Evolutionary conservation across 2,113 vertebrate genomes (phyloP), one percentile per base, ranked within the genome.

Genomic region (Vireo altiloquus): DNA sequence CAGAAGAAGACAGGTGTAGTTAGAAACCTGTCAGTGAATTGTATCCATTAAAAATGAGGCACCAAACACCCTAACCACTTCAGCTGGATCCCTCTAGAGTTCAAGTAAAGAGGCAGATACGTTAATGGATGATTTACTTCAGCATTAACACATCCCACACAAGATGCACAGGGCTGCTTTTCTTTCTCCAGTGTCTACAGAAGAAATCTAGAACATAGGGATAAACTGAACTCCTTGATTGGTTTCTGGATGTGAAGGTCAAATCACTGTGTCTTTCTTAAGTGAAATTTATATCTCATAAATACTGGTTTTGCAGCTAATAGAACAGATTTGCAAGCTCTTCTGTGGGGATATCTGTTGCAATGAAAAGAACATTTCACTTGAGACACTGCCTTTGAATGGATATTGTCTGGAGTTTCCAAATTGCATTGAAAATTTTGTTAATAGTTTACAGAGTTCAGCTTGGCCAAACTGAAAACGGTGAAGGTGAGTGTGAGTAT

Each of bases 401-500:
- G 61, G 25, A 65, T 57, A 30, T 15, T 66, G 25, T 37, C 63
- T 69, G 6, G 17, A 80, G n/a, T 69, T 82, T 42, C 57, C 31
- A 90, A 90, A 92, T 14, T 2, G 5, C 30, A 81, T 28, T 40
- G 44, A 50, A 53, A 53, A 35, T 44, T 80, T 74, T 88, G 6
- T 42, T 71, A 74, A 87, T 50, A 33, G 27, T 37, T 90, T 46
- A 24, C 4, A 40, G 50, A 92, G 27, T 66, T 90, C 54, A 28
- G 13, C 71, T 54, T 81, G 47, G 47, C 18, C 25, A 71, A 68
- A 47, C 1, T 42, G 39, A 65, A 86, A 70, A 30, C 11, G 42
- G 22, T 40, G 35, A 70, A 75, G 49, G 11, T 59, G 5, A 0
- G 0, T 66, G 28, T 21, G 24, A 77, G 24, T 56, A 50, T 7